Evolutionary conservation across 2,113 vertebrate genomes (phyloP), one percentile per base, ranked within the genome.

Genomic region (Zapornia atra): DNA sequence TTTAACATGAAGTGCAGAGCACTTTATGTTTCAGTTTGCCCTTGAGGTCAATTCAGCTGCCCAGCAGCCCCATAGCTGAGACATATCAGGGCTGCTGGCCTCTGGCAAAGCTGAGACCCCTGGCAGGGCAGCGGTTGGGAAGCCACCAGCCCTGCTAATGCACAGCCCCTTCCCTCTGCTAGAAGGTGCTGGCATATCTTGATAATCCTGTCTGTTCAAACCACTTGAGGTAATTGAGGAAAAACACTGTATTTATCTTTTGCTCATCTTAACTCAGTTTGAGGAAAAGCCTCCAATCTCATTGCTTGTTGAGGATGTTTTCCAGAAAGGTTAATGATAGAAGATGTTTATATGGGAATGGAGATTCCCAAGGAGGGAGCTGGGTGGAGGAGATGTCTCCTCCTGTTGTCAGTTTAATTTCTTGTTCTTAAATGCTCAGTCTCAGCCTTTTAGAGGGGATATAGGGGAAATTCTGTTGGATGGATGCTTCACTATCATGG

Each of bases 241-340:
- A 89, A 90, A 93, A 85, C 48, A 44, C 66, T 80, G 28, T 72
- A 76, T 95, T 90, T 94, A 66, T 88, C 54, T 94, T 84, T 81
- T 57, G 29, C n/a, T 91, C 48, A 46, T 63, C 64, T 85, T 82
- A 63, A 82, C 38, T 86, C 64, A 18, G n/a, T 72, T 89, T 82
- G 79, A 77, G 90, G 82, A 72, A 94, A 90, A 92, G 50, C 31
- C 25, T 92, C 42, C 86, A 76, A 46, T 77, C 64, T 76, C 0
- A 1, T 42, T 82, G 82, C 48, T 65, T 65, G 73, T 44, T 9
- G 2, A 81, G 53, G 72, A 51, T 53, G 15, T 38, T 85, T 70
- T 64, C 66, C 92, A 82, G 63, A 76, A 90, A 76, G 38, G 42
- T 60, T 89, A 75, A 91, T 0, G 24, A 64, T 14, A 51, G 78